These are phyloP conservation scores for Anhinga rufa DNA, from an alignment of 2,113 vertebrate genomes.

Conservation along the genomic window DNA sequence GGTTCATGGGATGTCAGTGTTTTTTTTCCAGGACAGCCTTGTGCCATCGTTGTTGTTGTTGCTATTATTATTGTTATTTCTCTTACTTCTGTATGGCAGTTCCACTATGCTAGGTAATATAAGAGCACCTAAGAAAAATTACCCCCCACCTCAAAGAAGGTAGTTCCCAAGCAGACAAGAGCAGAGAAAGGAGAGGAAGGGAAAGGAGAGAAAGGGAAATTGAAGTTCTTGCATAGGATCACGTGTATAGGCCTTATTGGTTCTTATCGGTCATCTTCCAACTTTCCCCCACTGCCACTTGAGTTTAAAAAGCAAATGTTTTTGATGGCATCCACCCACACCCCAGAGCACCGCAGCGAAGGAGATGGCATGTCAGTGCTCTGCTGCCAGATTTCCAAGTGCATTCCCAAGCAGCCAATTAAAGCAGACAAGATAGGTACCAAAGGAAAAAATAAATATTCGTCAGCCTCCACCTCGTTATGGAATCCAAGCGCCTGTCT, in stretches of 20 bases:
- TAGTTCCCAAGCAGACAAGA: not conserved
- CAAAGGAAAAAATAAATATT: conserved; percentile 17
- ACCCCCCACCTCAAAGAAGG: not conserved
- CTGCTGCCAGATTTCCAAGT: not conserved
- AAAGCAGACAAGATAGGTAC: not conserved
- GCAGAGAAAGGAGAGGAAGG: not conserved
- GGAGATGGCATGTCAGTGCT: fast-evolving
- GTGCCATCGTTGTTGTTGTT: not conserved
- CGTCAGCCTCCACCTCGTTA: not conserved
- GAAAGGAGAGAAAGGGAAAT: not conserved
- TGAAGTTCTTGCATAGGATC: not conserved
- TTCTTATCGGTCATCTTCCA: not conserved
- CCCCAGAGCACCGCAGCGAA: not conserved
- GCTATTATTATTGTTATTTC: not conserved
- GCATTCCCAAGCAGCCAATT: not conserved
- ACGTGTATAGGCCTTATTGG: not conserved
- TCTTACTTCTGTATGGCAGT: not conserved
- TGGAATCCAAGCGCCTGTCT: not conserved
- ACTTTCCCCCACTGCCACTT: not conserved
- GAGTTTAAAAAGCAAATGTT: not conserved
- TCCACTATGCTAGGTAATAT: not conserved
- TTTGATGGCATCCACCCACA: not conserved
- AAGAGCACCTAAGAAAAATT: not conserved
- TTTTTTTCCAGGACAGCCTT: not conserved
- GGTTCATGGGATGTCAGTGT: not conserved